These are phyloP conservation scores for Pseudobourletiella spinata DNA, from an alignment of 1,140 invertebrate species.

Conservation along the genomic window DNA sequence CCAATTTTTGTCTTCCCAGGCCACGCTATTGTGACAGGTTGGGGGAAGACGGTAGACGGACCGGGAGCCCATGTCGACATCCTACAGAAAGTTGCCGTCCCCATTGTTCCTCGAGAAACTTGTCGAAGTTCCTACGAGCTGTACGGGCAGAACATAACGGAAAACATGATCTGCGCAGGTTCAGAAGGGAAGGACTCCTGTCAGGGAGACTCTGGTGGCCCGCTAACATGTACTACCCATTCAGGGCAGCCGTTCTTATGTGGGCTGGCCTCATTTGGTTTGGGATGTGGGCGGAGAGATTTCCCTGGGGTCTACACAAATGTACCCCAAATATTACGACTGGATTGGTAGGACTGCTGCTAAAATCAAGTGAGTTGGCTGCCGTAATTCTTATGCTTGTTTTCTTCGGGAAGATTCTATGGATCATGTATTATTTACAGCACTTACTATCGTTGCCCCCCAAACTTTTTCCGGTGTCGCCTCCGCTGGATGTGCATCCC, in stretches of 20 bases:
- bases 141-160: background rate
- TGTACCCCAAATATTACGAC: background rate
- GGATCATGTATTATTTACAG: background rate
- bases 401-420: background rate
- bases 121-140: background rate
- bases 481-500: background rate
- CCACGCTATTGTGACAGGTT: background rate
- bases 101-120: background rate
- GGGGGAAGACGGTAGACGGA: too few relatives aligned
- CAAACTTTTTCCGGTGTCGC: background rate
- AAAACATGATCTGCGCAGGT: slow-evolving; percentile 20
- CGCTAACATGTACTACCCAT: background rate
- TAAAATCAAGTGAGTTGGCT: background rate
- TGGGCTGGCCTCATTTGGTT: background rate
- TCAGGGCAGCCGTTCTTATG: background rate
- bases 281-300: background rate
- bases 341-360: background rate
- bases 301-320: background rate
- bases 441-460: background rate
- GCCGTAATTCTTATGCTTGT: background rate
- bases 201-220: slow-evolving; percentile 1
- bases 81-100: slow-evolving; percentile 8
- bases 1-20: too few relatives aligned
- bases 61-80: background rate
- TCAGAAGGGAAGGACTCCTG: background rate